Evolutionary conservation across 2,888 invertebrate genomes (phyloP).

Genomic region (Coleophora deauratella): DNA sequence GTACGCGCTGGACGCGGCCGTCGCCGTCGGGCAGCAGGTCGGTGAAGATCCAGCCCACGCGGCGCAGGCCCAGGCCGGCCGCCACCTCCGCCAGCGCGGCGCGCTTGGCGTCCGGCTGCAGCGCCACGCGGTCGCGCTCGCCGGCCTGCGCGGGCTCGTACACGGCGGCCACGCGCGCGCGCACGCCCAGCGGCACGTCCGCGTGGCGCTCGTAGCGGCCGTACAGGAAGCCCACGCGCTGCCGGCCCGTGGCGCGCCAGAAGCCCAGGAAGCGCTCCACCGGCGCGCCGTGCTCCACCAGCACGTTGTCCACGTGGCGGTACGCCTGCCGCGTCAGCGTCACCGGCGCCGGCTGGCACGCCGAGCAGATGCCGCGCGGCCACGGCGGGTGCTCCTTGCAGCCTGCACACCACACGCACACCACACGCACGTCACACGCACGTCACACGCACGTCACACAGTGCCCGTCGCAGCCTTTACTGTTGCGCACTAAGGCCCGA

Average conservation of each 20-base stretch:
- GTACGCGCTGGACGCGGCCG: constrained; percentile 85
- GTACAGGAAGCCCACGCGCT: constrained; percentile 94
- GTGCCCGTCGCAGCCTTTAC: no score
- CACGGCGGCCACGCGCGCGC: constrained; percentile 91
- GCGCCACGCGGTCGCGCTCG: constrained; percentile 78
- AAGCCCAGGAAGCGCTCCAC: constrained; percentile 97
- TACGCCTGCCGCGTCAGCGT: constrained; percentile 96
- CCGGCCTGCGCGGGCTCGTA: constrained; percentile 98
- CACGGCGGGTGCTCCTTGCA: constrained; percentile 98
- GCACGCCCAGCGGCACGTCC: constrained; percentile 70
- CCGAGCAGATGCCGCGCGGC: constrained; percentile 99
- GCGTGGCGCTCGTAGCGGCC: constrained; percentile 94
- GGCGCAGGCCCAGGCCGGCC: constrained; percentile 81
- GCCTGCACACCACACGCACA: constrained; percentile 45
- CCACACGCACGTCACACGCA: background rate
- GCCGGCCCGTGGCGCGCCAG: constrained; percentile 95
- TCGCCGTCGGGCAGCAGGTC: constrained; percentile 92
- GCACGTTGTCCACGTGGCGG: constrained; percentile 96
- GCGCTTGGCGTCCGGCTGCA: constrained; percentile 78
- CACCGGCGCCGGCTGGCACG: constrained; percentile 98
- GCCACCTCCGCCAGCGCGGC: constrained; percentile 85
- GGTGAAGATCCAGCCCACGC: constrained; percentile 99
- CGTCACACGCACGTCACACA: background rate
- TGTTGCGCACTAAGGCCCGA: no score
- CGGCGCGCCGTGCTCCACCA: constrained; percentile 95